Base-by-base conservation (phyloP, 2,888 invertebrate species). In the Ernsta delagoae region DNA sequence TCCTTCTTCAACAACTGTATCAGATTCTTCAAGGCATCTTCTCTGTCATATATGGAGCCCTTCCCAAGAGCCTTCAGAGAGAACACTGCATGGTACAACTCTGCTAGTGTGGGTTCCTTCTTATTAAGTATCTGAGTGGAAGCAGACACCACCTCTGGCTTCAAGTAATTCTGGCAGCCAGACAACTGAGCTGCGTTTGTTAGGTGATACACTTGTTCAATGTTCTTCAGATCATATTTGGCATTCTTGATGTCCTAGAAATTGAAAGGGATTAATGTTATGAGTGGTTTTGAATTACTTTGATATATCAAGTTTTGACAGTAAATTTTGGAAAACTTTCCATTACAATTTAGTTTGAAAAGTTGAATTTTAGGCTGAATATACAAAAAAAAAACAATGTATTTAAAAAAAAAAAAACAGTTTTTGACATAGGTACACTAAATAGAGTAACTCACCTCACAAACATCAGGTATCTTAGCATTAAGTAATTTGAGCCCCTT, bases 1-100 rank as follows among this genome's bases (percentile, higher is more conserved):
- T 98, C 98, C 78, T 97, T 97, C 84, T 98, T 98, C 72, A 98
- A 87, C 72, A 96, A 92, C 71, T 96, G 95, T 80, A 97, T 95
- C 45, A 98, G 88, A 73, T 95, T 95, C 83, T 96, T 96, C 1
- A 95, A 92, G 31, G 97, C 91, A 84, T 97, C 97, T 34, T 95
- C 94, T 57, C 95, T 94, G 77, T 96, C 96, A 70, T 94, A 90
- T 54, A 96, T 82, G 4, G 94, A 88, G 39, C 91, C 93, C 75
- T 96, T 95, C 0, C 96, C 96, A 0, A 98, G 83, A 41, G 95
- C 94, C 75, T 95, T 95, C 63, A 97, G 87, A 0, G 96, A 94
- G 76, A 95, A 95, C 11, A 96, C 94, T 8, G 97, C 96, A 88
- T 96, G 95, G 82, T 96, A 97, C 41, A 98, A 83, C 71, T 97